Percentiles rank a stretch among this genome's conserved stretches.
Conservation (phyloP, 2,113 vertebrate genomes). For the Arvicanthis niloticus region DNA sequence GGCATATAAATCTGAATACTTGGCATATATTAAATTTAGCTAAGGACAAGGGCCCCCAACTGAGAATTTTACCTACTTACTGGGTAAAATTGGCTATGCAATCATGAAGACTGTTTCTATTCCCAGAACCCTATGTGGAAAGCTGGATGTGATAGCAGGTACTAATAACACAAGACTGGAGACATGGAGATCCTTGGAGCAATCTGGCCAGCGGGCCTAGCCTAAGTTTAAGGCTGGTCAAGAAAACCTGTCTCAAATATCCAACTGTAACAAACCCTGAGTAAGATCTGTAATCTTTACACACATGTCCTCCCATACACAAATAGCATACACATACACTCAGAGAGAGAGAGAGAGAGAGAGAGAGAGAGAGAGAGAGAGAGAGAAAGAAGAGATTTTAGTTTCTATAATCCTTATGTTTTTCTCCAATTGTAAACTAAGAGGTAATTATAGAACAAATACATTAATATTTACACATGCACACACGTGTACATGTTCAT, state of each 20-base stretch:
- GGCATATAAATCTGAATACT: not conserved
- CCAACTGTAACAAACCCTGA: not conserved
- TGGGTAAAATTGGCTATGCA: not conserved
- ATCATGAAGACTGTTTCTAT: not conserved
- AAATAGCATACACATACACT: not conserved
- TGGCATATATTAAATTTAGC: conserved; percentile 44
- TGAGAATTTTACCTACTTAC: not conserved
- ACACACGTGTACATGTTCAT: too few species aligned
- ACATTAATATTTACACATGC: not conserved
- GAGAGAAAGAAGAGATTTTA: too few species aligned
- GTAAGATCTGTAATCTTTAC: not conserved
- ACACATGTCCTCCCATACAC: not conserved
- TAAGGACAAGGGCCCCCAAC: not conserved
- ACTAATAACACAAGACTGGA: not conserved
- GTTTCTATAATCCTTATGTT: not conserved
- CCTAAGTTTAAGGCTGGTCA: not conserved
- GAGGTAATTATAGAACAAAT: not conserved
- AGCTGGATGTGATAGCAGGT: too few species aligned
- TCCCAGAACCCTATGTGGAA: not conserved
- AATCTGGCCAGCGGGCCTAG: not conserved
- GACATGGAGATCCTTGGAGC: not conserved
- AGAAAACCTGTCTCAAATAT: not conserved
- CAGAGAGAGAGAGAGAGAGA: too few species aligned
- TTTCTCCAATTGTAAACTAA: not conserved
- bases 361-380: too few species aligned